Evolutionary conservation across 2,113 vertebrate species (phyloP).

Genomic region (Tragelaphus buxtoni): DNA sequence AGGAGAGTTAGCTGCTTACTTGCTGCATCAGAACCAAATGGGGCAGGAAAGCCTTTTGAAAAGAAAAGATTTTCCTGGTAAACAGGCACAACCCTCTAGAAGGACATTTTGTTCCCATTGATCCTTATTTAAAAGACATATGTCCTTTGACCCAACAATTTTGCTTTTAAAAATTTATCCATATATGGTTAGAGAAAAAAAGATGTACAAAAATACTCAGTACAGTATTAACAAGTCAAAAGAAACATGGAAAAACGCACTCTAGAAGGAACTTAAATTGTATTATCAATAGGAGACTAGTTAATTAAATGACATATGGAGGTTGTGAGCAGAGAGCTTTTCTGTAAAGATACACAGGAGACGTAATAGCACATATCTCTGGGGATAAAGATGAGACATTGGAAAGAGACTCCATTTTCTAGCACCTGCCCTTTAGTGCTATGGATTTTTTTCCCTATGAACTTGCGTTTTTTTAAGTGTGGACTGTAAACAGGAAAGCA

Average conservation of each 20-base stretch:
- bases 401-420: neutral
- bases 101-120: neutral
- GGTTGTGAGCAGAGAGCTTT: neutral
- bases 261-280: neutral
- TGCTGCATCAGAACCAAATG: neutral
- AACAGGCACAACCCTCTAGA: neutral
- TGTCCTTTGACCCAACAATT: neutral
- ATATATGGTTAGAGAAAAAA: neutral
- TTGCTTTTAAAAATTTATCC: neutral
- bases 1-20: neutral
- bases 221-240: conserved; percentile 5
- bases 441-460: neutral
- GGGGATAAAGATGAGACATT: neutral
- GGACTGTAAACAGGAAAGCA: neutral
- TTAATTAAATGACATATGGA: neutral
- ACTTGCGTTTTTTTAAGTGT: neutral
- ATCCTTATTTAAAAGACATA: neutral
- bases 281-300: neutral
- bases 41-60: neutral
- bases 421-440: neutral
- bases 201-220: neutral
- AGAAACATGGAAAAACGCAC: neutral
- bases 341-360: neutral
- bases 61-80: neutral
- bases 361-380: neutral